Evolutionary conservation across 2,888 invertebrate genomes (phyloP).

Genomic region (Drosophila acutilabella): DNA sequence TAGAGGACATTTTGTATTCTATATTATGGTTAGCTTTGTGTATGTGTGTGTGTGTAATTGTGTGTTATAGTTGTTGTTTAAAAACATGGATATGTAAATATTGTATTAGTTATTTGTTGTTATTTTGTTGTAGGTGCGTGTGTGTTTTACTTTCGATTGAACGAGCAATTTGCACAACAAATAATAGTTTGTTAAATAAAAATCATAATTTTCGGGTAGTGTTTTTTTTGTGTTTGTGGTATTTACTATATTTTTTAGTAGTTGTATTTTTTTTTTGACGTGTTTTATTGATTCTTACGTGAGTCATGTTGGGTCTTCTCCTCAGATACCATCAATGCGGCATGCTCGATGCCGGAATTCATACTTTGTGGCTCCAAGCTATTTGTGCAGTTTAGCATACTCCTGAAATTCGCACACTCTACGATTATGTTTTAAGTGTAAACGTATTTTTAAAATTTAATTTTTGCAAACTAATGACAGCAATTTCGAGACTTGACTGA

Average conservation of each 20-base stretch:
- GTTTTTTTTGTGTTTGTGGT: constrained; percentile 51
- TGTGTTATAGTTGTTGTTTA: constrained; percentile 29
- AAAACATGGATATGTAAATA: constrained; percentile 47
- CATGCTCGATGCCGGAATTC: constrained; percentile 91
- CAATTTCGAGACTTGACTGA: constrained; percentile 64
- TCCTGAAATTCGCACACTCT: constrained; percentile 90
- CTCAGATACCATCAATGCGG: constrained; percentile 91
- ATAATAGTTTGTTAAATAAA: constrained; percentile 58
- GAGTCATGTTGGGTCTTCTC: constrained; percentile 92
- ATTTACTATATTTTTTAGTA: constrained; percentile 32
- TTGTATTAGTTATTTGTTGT: constrained; percentile 36
- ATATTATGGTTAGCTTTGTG: constrained; percentile 33
- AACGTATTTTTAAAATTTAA: constrained; percentile 82
- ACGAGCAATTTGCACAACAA: constrained; percentile 78
- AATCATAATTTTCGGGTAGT: constrained; percentile 44
- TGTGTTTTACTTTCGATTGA: constrained; percentile 47
- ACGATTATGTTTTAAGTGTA: constrained; percentile 86
- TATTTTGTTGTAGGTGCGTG: constrained; percentile 38
- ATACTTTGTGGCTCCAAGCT: constrained; percentile 94
- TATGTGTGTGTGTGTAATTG: constrained; percentile 27
- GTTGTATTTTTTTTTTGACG: constrained; percentile 32
- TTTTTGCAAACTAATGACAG: constrained; percentile 77
- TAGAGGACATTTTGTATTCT: constrained; percentile 37
- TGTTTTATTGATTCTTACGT: constrained; percentile 88
- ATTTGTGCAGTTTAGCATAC: constrained; percentile 98